Base-by-base conservation (phyloP, 2,113 vertebrate species). In the Xyrauchen texanus region DNA sequence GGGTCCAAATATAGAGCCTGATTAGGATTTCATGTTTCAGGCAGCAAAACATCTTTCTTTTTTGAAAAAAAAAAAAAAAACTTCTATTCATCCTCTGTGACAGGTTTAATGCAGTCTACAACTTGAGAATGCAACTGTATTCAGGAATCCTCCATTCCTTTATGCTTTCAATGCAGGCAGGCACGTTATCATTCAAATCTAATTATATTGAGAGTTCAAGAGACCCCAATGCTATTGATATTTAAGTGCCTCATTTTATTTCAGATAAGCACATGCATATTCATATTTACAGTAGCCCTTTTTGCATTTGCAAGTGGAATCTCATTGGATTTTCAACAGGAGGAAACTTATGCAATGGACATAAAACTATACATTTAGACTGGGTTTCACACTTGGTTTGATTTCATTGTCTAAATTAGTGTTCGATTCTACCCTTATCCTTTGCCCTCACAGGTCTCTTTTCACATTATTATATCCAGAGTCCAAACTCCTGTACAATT, bases 241-340 rank as follows among this genome's bases (percentile, higher is more conserved):
- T 72, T 45, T 57, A 55, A 71, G 68, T 46, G 68, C 9, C 51
- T 79, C 10, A 8, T 62, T 55, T 79, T 65, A 79, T 72, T 72
- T 65, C 10, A 11, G 44, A 34, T 57, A 7, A 5, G 8, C 52
- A 71, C 42, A 42, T 65, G 45, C 55, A 64, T 71, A 71, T 71
- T 64, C 10, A 55, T 79, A 45, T 72, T 7, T 57, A 4, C 51
- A 53, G 12, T 13, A 64, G 6, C 13, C 21, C 1, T 64, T 44
- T 46, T 52, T 46, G 49, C 47, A 70, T 70, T 49, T 71, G 67
- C 34, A 55, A 79, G 21, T 34, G 21, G 21, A 34, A 71, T 79
- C 58, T 64, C 47, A 64, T 60, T 21, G 9, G 9, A 12, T 60
- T 60, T 72, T 72, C 70, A 60, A 8, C 52, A 15, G 34, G 34